A percentile compares a stretch with the other conserved stretches of the same genome.
Conservation (phyloP, 2,888 invertebrate species). For the Agonum fuliginosum region DNA sequence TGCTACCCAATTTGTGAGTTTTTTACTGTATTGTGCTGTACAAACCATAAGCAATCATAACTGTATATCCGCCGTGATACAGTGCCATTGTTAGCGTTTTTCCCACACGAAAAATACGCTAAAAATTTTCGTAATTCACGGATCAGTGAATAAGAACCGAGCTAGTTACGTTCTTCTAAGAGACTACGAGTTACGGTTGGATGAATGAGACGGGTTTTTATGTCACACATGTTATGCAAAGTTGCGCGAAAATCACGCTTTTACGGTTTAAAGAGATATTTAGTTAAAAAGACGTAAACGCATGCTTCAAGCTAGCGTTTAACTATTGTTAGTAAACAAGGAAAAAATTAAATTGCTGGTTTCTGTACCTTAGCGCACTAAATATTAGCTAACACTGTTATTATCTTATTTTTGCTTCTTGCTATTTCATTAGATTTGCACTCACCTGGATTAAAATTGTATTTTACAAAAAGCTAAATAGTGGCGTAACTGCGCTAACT, state of each 20-base stretch:
- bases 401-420: background rate
- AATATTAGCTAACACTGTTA: background rate
- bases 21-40: no score
- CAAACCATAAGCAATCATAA: conserved; percentile 36
- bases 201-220: conserved; percentile 29
- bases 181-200: conserved; percentile 32
- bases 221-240: conserved; percentile 28
- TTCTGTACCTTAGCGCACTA: no score
- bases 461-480: background rate
- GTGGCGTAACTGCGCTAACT: no score
- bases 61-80: conserved; percentile 16
- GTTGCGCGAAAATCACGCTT: conserved; percentile 29
- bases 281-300: background rate
- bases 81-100: conserved; percentile 28
- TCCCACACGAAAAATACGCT: conserved; percentile 42
- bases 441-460: background rate
- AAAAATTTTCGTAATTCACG: conserved; percentile 1
- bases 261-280: conserved; percentile 27
- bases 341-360: background rate
- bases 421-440: background rate
- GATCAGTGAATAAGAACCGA: conserved; percentile 49
- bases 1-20: background rate
- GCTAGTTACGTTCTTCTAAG: conserved; percentile 42
- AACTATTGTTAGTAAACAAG: background rate
- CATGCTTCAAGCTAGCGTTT: background rate